phyloP scores from a whole-genome alignment of 2,888 invertebrate species.

The Drosophila phalerata region DNA sequence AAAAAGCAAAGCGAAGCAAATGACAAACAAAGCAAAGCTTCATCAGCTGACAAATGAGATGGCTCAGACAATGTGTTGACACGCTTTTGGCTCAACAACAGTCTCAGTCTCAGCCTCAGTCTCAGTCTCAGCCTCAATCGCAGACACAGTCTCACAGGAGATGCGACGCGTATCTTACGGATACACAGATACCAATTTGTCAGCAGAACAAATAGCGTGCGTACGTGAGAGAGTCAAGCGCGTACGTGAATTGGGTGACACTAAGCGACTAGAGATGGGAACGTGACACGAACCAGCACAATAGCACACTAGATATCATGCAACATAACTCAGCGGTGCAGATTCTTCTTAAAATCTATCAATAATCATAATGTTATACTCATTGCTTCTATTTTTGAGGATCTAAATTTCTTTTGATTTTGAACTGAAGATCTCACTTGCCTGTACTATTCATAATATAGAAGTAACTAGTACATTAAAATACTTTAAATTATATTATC shows the following conservation, averaged over 20 bases:
- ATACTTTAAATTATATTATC: too few species aligned
- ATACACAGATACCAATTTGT: slow-evolving; percentile 71
- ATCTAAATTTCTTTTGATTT: background rate
- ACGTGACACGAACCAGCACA: slow-evolving; percentile 12
- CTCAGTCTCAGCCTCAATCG: background rate
- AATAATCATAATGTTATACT: too few species aligned
- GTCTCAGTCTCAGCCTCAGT: slow-evolving; percentile 1
- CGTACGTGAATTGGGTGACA: slow-evolving; percentile 79
- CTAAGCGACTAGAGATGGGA: slow-evolving; percentile 20
- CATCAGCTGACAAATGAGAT: slow-evolving; percentile 72
- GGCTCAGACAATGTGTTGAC: slow-evolving; percentile 75
- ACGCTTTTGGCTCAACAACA: slow-evolving; percentile 64
- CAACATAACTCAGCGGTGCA: too few species aligned
- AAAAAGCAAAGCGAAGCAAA: slow-evolving; percentile 41
- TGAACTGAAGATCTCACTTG: background rate
- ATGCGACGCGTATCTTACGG: slow-evolving; percentile 32
- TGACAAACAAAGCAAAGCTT: slow-evolving; percentile 64
- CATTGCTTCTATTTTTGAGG: too few species aligned
- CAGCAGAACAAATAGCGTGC: slow-evolving; percentile 73
- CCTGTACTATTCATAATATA: too few species aligned
- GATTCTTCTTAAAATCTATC: too few species aligned
- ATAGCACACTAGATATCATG: background rate
- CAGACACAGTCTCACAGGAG: slow-evolving; percentile 3
- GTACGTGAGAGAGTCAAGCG: slow-evolving; percentile 71
- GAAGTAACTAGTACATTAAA: too few species aligned